Evolutionary conservation across 2,113 vertebrate species (phyloP).

Genomic region (Aspidoscelis tigris): DNA sequence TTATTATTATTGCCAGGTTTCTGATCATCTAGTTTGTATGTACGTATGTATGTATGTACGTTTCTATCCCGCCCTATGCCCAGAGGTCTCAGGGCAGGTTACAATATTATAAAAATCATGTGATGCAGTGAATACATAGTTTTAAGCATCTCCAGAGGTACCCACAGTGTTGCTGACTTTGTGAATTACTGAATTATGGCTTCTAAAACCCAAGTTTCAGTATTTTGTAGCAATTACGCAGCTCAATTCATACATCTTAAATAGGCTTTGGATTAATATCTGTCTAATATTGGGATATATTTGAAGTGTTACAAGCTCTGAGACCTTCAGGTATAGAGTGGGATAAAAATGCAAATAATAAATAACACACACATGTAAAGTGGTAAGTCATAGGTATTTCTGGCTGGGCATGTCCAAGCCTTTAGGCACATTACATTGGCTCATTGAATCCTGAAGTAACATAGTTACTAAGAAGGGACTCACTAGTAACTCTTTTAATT

Average conservation of each 20-base stretch:
- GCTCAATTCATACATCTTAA: background rate
- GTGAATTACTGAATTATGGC: background rate
- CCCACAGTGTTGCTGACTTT: background rate
- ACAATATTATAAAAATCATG: too few species aligned
- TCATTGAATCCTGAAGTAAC: background rate
- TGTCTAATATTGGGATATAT: background rate
- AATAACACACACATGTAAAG: background rate
- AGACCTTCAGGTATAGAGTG: background rate
- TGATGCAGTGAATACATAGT: too few species aligned
- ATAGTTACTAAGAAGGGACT: too few species aligned
- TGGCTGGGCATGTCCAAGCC: background rate
- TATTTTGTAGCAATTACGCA: background rate
- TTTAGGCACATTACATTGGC: background rate
- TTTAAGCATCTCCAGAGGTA: too few species aligned
- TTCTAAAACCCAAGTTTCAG: too few species aligned
- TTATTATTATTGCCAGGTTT: too few species aligned
- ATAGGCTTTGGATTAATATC: background rate
- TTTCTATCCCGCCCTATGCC: too few species aligned
- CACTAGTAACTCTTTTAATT: background rate
- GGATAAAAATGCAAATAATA: too few species aligned
- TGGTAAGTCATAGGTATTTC: background rate
- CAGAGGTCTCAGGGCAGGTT: too few species aligned
- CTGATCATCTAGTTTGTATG: too few species aligned
- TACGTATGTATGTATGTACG: too few species aligned
- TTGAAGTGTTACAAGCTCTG: too few species aligned